Base-by-base conservation (phyloP, 1,140 invertebrate genomes). In the Cyrtorhinus lividipennis region DNA sequence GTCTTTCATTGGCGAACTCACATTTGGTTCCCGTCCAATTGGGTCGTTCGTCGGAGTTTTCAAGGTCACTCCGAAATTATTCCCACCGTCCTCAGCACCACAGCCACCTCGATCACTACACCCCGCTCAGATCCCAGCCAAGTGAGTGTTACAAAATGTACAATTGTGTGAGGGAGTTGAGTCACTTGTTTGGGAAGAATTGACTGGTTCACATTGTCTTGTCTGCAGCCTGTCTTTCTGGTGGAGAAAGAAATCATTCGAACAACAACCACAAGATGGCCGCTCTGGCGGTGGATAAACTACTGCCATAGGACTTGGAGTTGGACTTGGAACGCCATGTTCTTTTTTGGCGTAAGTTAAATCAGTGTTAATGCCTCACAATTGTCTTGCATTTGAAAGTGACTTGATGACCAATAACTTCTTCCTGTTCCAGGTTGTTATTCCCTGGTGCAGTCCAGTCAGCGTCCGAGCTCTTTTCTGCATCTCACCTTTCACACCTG, bases 271-370 rank as follows among this genome's bases (percentile, higher is more conserved):
- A 92, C 90, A 0, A 74, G 89, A 59, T 93, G 90, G 86, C 89
- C 90, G 0, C 82, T 90, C 70, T 96, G 92, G 92, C 80, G 92
- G 59, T 82, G 88, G 80, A 80, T 80, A 66, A 86, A 85, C 69
- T 84, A 80, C 60, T 73, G 83, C 45, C 79, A 83, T 59, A 73
- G 84, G 62, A 88, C 87, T 0, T 91, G 90, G 85, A 84, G 85
- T 69, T 94, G 90, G 90, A 87, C 85, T n/a, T 92, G 90, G 86
- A 95, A 95, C 75, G 84, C 88, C 18, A 90, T 95, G 83, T 95
- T 90, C 71, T 77, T 93, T 59, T 84, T 94, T 67, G 90, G 89
- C 53, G 88, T 80, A 71, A 71, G 70, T 67, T 18, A n/a, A n/a
- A n/a, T n/a, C n/a, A n/a, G n/a, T n/a, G n/a, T n/a, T n/a, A n/a